A percentile compares a stretch with the other conserved stretches of the same genome.
phyloP scores from a whole-genome alignment of 2,888 invertebrate genomes.

The Ommatoiulus sabulosus region DNA sequence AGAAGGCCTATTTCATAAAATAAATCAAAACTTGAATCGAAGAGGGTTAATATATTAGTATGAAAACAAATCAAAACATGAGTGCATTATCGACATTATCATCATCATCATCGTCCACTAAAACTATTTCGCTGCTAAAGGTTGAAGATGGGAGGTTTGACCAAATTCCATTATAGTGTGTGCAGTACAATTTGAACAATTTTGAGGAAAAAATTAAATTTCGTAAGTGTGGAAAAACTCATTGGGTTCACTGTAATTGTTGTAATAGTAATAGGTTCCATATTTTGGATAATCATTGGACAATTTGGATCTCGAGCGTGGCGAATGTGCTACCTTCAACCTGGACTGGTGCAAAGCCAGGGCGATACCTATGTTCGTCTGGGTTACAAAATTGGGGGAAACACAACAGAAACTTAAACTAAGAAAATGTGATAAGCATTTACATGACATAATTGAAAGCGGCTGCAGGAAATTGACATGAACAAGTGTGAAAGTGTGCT shows the following conservation, averaged over 20 bases:
- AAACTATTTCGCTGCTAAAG: too few relatives aligned
- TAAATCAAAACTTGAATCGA: too few relatives aligned
- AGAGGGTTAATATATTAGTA: too few relatives aligned
- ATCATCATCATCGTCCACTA: too few relatives aligned
- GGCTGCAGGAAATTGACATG: neutral
- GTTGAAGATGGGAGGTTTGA: conserved; percentile 22
- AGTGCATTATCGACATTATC: too few relatives aligned
- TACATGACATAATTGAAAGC: conserved; percentile 9
- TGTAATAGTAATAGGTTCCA: conserved; percentile 31
- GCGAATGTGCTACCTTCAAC: conserved; percentile 58
- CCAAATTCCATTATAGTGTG: conserved; percentile 41
- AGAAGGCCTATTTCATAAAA: too few relatives aligned
- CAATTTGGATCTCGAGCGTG: conserved; percentile 31
- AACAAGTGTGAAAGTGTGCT: neutral
- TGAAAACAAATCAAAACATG: too few relatives aligned
- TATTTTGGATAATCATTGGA: conserved; percentile 3
- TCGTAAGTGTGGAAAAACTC: conserved; percentile 46
- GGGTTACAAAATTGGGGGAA: conserved; percentile 46
- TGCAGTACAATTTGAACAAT: neutral
- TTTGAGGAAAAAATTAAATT: conserved; percentile 41
- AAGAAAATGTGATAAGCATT: conserved; percentile 52
- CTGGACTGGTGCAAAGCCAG: conserved; percentile 57
- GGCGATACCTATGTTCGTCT: conserved; percentile 57
- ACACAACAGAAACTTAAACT: conserved; percentile 58
- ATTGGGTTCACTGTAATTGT: conserved; percentile 25